Evolutionary conservation across 2,113 vertebrate species (phyloP).

Genomic region (Meleagris gallopavo): DNA sequence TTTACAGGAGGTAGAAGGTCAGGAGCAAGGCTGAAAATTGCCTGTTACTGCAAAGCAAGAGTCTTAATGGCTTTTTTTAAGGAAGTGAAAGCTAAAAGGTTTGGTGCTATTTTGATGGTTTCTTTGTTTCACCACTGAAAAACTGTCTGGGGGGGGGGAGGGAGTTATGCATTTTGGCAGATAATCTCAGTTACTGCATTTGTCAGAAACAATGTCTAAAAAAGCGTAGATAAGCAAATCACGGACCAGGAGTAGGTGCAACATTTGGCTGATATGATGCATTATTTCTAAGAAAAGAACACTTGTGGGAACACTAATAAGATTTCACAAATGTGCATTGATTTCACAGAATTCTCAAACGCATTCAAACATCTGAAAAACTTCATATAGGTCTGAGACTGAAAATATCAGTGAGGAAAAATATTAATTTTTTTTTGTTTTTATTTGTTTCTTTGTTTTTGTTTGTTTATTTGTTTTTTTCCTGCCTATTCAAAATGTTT

Average conservation of each 20-base stretch:
- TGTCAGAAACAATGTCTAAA: not conserved
- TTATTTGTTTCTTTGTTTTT: no score
- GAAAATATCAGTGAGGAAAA: not conserved
- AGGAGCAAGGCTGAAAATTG: not conserved
- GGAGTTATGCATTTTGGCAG: fast-evolving
- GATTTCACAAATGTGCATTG: not conserved
- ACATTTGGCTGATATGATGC: fast-evolving
- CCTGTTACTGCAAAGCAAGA: not conserved
- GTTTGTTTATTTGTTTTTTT: not conserved
- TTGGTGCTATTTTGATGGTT: not conserved
- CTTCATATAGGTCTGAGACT: not conserved
- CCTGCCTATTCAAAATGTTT: not conserved
- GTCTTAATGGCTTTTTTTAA: not conserved
- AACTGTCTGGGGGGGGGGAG: fast-evolving
- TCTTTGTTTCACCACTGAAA: not conserved
- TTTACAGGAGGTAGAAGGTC: not conserved
- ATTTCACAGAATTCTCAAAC: not conserved
- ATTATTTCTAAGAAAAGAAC: not conserved
- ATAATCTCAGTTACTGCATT: not conserved
- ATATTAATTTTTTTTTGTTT: not conserved
- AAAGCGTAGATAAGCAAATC: not conserved
- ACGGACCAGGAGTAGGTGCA: not conserved
- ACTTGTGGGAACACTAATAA: not conserved
- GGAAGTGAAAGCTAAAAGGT: not conserved
- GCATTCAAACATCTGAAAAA: not conserved